Evolutionary conservation across 2,113 vertebrate genomes (phyloP).

Genomic region (Channa argus): DNA sequence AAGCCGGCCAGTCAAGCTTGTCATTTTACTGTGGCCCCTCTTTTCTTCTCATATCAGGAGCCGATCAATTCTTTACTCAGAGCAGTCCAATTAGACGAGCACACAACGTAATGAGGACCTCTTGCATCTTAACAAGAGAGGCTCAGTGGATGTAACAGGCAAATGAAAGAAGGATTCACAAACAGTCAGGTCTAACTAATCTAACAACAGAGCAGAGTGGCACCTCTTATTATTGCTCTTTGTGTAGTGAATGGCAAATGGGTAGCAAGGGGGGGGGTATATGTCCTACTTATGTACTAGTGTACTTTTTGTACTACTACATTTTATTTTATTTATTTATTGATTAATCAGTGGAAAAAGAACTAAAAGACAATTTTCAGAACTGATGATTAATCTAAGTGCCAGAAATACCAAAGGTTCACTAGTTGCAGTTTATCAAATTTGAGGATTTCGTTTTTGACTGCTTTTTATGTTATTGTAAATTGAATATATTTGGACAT

Average conservation of each 20-base stretch:
- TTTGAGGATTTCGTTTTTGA: not conserved
- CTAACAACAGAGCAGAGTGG: conserved; percentile 45
- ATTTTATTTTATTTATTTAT: not conserved
- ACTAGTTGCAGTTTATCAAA: not conserved
- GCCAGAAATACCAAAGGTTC: not conserved
- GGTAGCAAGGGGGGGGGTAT: not conserved
- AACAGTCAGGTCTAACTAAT: conserved; percentile 48
- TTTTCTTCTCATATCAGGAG: conserved; percentile 37
- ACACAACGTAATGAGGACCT: conserved; percentile 56
- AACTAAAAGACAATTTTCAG: not conserved
- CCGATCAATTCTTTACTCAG: conserved; percentile 67
- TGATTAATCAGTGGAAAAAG: not conserved
- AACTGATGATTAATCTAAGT: not conserved
- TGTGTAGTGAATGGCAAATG: conserved; percentile 10
- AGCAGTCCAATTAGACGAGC: conserved; percentile 62
- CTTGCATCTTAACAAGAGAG: conserved; percentile 53
- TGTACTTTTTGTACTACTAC: not conserved
- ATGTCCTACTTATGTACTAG: not conserved
- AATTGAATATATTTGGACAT: too few relatives aligned
- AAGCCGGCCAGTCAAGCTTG: conserved; percentile 48
- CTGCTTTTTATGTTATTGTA: not conserved
- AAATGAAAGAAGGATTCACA: conserved; percentile 46
- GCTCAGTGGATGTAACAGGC: conserved; percentile 42
- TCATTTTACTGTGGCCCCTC: conserved; percentile 53
- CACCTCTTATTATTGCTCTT: conserved; percentile 31